Percentiles rank a stretch among this genome's conserved stretches.
These are phyloP conservation scores for Pogonomyrmex barbatus DNA, from an alignment of 1,140 invertebrate species.

Conservation along the genomic window DNA sequence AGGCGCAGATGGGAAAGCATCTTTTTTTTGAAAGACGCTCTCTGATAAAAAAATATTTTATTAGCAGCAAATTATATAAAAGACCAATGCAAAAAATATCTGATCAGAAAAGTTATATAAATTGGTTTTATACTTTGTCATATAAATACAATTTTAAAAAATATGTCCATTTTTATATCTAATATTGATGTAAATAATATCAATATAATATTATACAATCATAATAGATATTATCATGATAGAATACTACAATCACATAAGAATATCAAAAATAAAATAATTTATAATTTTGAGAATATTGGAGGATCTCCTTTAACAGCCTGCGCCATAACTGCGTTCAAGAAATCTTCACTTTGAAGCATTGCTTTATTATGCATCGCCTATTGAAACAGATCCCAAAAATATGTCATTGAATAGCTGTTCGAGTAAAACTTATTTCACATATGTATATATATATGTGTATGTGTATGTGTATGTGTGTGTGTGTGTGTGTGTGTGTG, in stretches of 20 bases:
- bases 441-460: conserved; percentile 3
- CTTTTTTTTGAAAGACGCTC: conserved; percentile 23
- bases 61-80: not conserved
- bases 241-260: not conserved
- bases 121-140: not conserved
- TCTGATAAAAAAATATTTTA: conserved; percentile 19
- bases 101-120: conserved; percentile 24
- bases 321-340: conserved; percentile 91
- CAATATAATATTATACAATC: not conserved
- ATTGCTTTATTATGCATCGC: conserved; percentile 92
- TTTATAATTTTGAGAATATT: conserved; percentile 91
- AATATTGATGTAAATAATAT: conserved; percentile 38
- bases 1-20: conserved; percentile 61
- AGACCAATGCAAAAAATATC: not conserved
- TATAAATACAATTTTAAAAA: not conserved
- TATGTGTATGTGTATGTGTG: conserved; percentile 35
- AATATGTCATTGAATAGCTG: conserved; percentile 14
- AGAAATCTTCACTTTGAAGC: conserved; percentile 96
- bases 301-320: conserved; percentile 90
- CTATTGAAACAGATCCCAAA: conserved; percentile 84
- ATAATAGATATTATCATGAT: not conserved
- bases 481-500: conserved; percentile 30
- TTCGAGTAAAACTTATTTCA: conserved; percentile 49
- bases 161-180: conserved; percentile 32
- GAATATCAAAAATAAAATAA: not conserved